Evolutionary conservation across 1,140 invertebrate genomes (phyloP).

Genomic region (Sweltsa coloradensis): DNA sequence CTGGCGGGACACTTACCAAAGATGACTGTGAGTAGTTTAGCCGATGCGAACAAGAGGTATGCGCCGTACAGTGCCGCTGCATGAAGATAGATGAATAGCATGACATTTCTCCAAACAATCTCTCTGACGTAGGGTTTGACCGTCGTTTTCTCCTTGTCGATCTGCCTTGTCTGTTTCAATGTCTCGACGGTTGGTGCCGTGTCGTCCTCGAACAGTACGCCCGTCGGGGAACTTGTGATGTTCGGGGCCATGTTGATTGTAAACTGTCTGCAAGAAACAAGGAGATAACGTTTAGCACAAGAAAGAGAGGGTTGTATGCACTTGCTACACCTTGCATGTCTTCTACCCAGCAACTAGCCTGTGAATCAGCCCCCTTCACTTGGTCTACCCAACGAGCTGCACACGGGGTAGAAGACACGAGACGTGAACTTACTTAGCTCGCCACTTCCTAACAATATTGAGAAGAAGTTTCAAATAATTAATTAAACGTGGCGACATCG

Average conservation of each 20-base stretch:
- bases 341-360: too few relatives aligned
- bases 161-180: constrained; percentile 6
- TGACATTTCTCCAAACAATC: constrained; percentile 89
- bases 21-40: constrained; percentile 59
- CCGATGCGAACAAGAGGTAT: constrained; percentile 65
- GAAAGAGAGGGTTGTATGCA: too few relatives aligned
- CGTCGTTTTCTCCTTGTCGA: constrained; percentile 13
- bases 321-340: too few relatives aligned
- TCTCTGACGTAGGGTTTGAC: constrained; percentile 35
- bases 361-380: too few relatives aligned
- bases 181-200: constrained; percentile 18
- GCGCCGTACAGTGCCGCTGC: constrained; percentile 71
- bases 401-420: too few relatives aligned
- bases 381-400: too few relatives aligned
- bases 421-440: too few relatives aligned
- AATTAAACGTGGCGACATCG: too few relatives aligned
- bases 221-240: constrained; percentile 40
- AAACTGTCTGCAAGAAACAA: too few relatives aligned
- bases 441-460: too few relatives aligned
- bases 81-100: constrained; percentile 77
- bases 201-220: constrained; percentile 51
- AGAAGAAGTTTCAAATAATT: too few relatives aligned
- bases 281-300: too few relatives aligned
- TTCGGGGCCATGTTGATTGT: constrained; percentile 49
- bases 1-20: constrained; percentile 50